phyloP scores from a whole-genome alignment of 2,797 vertebrate species.

The Apogon hyalosoma region DNA sequence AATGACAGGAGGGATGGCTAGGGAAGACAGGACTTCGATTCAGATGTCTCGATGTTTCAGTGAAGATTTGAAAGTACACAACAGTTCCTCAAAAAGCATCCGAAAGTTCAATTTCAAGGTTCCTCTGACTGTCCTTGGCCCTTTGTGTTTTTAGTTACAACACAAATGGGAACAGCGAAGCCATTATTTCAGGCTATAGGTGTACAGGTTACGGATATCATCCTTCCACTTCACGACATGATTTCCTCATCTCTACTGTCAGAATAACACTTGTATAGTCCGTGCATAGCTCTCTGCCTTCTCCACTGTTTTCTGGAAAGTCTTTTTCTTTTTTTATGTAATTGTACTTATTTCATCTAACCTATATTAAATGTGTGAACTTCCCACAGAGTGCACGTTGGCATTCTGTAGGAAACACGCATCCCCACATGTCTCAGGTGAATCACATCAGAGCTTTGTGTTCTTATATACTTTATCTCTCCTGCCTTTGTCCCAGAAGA shows the following conservation, averaged over 20 bases:
- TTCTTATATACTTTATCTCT: conserved; percentile 1
- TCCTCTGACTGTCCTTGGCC: conserved; percentile 9
- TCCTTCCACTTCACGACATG: conserved; percentile 22
- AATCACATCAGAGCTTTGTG: conserved; percentile 15
- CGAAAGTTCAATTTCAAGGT: conserved; percentile 8
- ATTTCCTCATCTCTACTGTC: conserved; percentile 4
- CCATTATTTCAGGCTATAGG: conserved; percentile 28
- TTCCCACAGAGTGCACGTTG: conserved; percentile 15
- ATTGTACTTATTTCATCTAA: conserved; percentile 9
- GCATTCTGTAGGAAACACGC: neutral
- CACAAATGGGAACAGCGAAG: conserved; percentile 41
- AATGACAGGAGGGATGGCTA: conserved; percentile 16
- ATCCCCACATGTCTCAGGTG: conserved; percentile 7
- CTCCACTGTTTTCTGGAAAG: neutral
- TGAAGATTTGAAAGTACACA: conserved; percentile 47
- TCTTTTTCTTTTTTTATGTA: neutral
- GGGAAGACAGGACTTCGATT: conserved; percentile 39
- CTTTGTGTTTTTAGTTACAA: conserved; percentile 13
- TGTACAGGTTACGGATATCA: conserved; percentile 42
- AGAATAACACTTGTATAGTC: neutral
- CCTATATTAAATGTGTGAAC: conserved; percentile 6
- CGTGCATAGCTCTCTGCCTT: neutral
- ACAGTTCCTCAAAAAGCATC: conserved; percentile 9
- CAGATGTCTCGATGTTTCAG: conserved; percentile 42
- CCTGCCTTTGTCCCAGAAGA: conserved; percentile 1